Base-by-base conservation (phyloP, 2,113 vertebrate genomes). In the Etia nguti region DNA sequence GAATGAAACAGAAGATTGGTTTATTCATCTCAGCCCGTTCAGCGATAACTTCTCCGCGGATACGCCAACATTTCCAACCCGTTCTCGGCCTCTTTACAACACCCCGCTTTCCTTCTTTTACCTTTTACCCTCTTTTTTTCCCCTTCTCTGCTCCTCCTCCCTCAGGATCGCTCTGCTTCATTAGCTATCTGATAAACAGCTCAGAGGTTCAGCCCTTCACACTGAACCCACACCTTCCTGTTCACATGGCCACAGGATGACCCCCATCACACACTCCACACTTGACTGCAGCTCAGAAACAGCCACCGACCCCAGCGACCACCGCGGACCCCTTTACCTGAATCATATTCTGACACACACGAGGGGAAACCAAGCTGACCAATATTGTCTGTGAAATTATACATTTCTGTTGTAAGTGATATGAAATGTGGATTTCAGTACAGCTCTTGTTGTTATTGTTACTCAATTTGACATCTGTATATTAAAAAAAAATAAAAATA, bases 151-250 rank as follows among this genome's bases (percentile, higher is more conserved):
- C 20, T 38, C 43, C 56, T 41, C 84, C 57, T 24, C 82, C 4
- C 26, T 36, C 20, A 80, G 84, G 81, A 73, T 48, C 7, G 87
- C 89, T 86, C 73, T 93, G 94, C 94, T 94, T 92, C 94, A 95
- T 93, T 95, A 92, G 92, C 84, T 70, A 87, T 90, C 88, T 92
- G 94, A 95, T 91, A 93, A 95, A 94, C 92, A 92, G 93, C 94
- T 90, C 91, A 82, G 88, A 90, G 92, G 91, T 92, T 88, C 80
- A 79, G 91, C 55, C 90, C 92, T 88, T 85, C 85, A 92, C 90
- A 43, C 88, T 86, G 84, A 92, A 86, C 90, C 90, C 38, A 36
- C 85, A 92, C 88, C 90, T 93, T 95, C 94, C 94, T 95, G 95
- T 94, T 94, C 93, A 93, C 93, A 94, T 94, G 93, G 89, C 91